Base-by-base conservation (phyloP, 1,140 invertebrate genomes). In the Episyrphus balteatus region DNA sequence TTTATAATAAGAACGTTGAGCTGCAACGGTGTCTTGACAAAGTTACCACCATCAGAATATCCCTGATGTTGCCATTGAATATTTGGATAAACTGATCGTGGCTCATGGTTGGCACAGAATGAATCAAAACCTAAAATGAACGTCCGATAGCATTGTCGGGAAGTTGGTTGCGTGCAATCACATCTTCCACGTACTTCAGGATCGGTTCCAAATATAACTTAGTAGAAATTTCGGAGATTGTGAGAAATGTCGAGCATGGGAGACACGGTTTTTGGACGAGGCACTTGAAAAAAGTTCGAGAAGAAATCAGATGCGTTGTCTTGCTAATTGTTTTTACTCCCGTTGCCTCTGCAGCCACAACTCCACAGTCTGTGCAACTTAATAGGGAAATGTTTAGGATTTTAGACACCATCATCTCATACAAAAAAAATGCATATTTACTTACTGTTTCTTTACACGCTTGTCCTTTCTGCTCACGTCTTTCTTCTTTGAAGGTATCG, bases 1-100 rank as follows among this genome's bases (percentile, higher is more conserved):
- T n/a, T n/a, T n/a, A n/a, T n/a, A n/a, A n/a, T n/a, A n/a, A n/a
- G n/a, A n/a, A n/a, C 93, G 67, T 95, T 95, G 17, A 98, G 74
- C 61, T 92, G 87, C 52, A 97, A 75, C 71, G 97, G 92, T 8
- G 91, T 92, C 73, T 93, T 92, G 52, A 88, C 19, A 98, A 74
- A 34, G 93, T 94, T 53, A 94, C 83, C 41, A 97, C 92, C 93
- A 97, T 95, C 38, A 98, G 73, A 49, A 97, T 76, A 77, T 98
- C 93, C 72, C 96, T 96, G 60, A 96, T 87, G 67, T 93, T 93
- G 54, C 89, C 87, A 58, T 93, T 95, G 61, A 97, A 85, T 86
- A 96, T 94, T 52, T 89, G 81, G 18, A 92, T 89, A 70, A 97
- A 95, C 61, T 92, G 83, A 62, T 92, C 88, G 33, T 80, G 77